Evolutionary conservation across 1,140 invertebrate genomes (phyloP), one percentile per base, ranked within the genome.

Genomic region (Drosophila pandora): DNA sequence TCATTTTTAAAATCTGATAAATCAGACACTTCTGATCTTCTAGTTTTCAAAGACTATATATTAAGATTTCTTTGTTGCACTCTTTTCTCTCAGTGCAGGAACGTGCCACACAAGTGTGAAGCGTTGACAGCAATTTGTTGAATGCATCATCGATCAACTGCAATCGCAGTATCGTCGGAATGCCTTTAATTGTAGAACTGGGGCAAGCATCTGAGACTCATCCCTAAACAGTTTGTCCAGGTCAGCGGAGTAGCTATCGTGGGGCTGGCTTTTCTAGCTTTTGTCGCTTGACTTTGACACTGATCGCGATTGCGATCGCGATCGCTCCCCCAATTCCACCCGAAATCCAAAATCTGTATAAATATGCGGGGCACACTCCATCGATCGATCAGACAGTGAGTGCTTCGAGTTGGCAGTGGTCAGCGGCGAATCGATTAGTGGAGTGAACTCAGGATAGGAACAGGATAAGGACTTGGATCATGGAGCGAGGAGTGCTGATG

Each of bases 111-210:
- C 60, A 81, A 52, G 67, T 55, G 73, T 69, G 63, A 74, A 74
- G 45, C 62, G 63, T 47, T 54, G 74, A 62, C 73, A 76, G 56
- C 69, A 82, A 82, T 82, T 81, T 77, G 73, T 74, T 76, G 61
- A 76, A 68, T 76, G 72, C 73, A 88, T 87, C 84, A 87, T 76
- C 69, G 41, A 61, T 76, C 72, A 76, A 67, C 17, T 28, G 39
- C 62, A 39, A 34, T 75, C 48, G 53, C 25, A 45, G n/a, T 21
- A 52, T 63, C 45, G 34, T 49, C 60, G 34, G 60, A 67, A 79
- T 88, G 79, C 59, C 84, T 85, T 87, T 75, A 85, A 85, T 85
- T 81, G 83, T 83, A 79, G 55, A 88, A 89, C 83, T 88, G 84
- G 83, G 83, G 63, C 79, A 88, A 88, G 73, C 83, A 79, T 73